phyloP scores from a whole-genome alignment of 2,888 invertebrate genomes.

The Lumbricus terrestris region DNA sequence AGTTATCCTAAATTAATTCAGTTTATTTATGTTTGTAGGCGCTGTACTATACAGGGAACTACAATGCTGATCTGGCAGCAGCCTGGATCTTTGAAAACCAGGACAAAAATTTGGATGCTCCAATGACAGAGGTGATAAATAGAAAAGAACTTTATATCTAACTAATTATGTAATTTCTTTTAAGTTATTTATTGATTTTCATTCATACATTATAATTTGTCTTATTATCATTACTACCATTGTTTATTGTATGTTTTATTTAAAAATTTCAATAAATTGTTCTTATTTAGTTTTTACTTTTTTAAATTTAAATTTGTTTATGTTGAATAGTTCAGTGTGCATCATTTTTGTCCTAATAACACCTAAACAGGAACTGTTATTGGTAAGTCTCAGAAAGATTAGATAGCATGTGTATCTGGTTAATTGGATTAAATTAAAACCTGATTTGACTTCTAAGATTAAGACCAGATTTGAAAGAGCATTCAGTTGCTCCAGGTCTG shows the following conservation, averaged over 20 bases:
- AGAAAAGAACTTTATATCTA: background rate
- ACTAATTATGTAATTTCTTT: background rate
- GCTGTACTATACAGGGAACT: constrained; percentile 65
- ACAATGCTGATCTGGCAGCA: constrained; percentile 64
- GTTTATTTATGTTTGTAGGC: constrained; percentile 55
- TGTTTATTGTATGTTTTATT: no score
- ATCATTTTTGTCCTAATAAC: background rate
- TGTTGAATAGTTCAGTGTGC: background rate
- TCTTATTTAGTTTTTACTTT: background rate
- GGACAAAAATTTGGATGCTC: constrained; percentile 51
- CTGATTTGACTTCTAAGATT: no score
- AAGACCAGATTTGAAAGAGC: background rate
- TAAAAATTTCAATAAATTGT: background rate
- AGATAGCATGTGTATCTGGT: background rate
- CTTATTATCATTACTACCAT: background rate
- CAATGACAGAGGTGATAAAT: constrained; percentile 36
- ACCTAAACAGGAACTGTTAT: background rate
- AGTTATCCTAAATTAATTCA: background rate
- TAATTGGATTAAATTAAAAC: background rate
- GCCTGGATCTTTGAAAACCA: constrained; percentile 64
- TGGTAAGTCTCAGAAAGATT: background rate
- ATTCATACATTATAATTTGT: background rate
- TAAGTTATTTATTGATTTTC: background rate
- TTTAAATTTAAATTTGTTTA: background rate
- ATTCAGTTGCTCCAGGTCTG: background rate